Evolutionary conservation across 2,888 invertebrate genomes (phyloP).

Genomic region (Tiphia femorata): DNA sequence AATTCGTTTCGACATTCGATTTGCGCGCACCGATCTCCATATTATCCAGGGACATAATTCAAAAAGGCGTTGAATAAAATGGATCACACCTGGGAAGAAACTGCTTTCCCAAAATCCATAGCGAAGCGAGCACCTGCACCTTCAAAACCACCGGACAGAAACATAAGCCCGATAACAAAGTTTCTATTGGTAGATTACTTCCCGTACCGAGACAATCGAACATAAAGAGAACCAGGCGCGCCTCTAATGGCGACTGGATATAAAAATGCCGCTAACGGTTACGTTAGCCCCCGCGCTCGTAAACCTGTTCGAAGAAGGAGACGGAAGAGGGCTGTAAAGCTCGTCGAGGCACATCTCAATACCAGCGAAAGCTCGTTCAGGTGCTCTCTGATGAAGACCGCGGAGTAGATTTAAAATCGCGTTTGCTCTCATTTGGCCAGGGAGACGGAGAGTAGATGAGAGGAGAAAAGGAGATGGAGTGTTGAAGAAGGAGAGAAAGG

Average conservation of each 20-base stretch:
- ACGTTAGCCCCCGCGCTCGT: constrained; percentile 10
- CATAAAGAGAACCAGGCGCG: background rate
- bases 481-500: background rate
- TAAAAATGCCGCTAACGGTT: constrained; percentile 16
- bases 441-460: constrained; percentile 20
- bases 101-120: no score
- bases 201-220: background rate
- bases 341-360: background rate
- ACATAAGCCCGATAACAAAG: no score
- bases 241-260: constrained; percentile 2
- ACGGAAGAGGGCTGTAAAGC: constrained; percentile 13
- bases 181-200: background rate
- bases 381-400: constrained; percentile 25
- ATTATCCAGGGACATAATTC: no score
- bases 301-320: constrained; percentile 29
- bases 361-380: background rate
- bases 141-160: no score
- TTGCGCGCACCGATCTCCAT: no score
- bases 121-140: no score
- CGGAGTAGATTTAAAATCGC: constrained; percentile 20
- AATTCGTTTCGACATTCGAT: no score
- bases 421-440: constrained; percentile 18
- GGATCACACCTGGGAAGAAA: no score
- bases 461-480: no score
- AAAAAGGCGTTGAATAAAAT: no score